phyloP scores from a whole-genome alignment of 2,888 invertebrate species.

The Podabrus alpinus region DNA sequence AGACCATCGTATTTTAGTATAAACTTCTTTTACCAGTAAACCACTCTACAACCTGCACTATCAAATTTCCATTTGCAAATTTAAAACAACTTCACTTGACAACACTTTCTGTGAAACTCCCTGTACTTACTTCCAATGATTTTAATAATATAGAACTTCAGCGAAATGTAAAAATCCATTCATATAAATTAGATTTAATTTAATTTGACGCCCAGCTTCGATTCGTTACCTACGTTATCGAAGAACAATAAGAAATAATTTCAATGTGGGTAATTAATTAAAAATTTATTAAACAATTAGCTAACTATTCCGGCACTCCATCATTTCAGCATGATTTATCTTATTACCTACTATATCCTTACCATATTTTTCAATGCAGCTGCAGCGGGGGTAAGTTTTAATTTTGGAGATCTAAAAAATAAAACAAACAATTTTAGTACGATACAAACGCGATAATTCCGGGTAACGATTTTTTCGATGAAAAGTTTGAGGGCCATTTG shows the following conservation, averaged over 20 bases:
- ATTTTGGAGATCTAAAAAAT: not conserved
- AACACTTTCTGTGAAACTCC: no score
- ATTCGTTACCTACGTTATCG: not conserved
- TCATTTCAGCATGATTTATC: not conserved
- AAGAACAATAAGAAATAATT: not conserved
- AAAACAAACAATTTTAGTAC: constrained; percentile 3
- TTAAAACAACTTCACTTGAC: no score
- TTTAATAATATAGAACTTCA: no score
- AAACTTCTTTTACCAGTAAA: no score
- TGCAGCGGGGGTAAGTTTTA: not conserved
- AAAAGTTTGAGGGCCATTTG: constrained; percentile 8
- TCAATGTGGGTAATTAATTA: not conserved
- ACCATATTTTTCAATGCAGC: not conserved
- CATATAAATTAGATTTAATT: not conserved
- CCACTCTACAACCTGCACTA: no score
- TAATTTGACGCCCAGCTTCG: not conserved
- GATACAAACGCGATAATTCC: not conserved
- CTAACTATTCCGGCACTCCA: not conserved
- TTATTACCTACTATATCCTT: not conserved
- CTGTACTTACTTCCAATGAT: no score
- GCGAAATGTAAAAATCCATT: no score
- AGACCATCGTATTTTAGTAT: no score
- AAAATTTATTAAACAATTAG: not conserved
- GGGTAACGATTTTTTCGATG: not conserved
- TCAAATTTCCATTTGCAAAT: no score